These are phyloP conservation scores for Podocnemis expansa DNA, from an alignment of 2,113 vertebrate species.

Conservation along the genomic window DNA sequence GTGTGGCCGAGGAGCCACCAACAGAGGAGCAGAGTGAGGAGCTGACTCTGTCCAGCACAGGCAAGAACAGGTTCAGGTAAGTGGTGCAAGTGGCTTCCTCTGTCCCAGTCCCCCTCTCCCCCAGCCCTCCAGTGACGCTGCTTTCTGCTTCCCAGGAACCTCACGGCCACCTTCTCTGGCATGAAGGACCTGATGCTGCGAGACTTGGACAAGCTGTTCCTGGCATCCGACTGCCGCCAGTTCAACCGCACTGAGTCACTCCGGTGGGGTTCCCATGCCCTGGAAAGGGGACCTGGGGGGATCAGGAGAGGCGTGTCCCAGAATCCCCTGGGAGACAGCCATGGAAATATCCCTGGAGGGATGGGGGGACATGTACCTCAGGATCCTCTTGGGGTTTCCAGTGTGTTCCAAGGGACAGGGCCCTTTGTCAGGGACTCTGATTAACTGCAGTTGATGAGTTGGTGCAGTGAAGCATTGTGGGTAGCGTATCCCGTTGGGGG, in stretches of 20 bases:
- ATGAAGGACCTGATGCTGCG: conserved; percentile 87
- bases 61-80: conserved; percentile 55
- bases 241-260: conserved; percentile 93
- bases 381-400: no score
- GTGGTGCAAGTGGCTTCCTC: not conserved
- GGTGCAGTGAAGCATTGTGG: not conserved
- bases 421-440: no score
- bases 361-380: no score
- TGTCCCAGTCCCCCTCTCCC: fast-evolving
- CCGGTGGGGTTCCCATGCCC: conserved; percentile 70
- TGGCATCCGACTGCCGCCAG: conserved; percentile 87
- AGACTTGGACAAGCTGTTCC: conserved; percentile 88
- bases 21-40: not conserved
- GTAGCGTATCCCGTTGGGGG: not conserved
- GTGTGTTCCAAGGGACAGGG: no score
- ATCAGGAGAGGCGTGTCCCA: not conserved
- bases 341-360: no score
- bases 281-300: not conserved
- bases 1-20: conserved; percentile 45
- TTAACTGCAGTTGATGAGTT: no score
- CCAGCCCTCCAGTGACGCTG: no score
- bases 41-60: not conserved
- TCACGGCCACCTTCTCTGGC: conserved; percentile 81
- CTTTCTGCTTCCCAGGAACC: conserved; percentile 77
- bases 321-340: not conserved